phyloP scores from a whole-genome alignment of 2,797 vertebrate species.

The Sus cebifrons region DNA sequence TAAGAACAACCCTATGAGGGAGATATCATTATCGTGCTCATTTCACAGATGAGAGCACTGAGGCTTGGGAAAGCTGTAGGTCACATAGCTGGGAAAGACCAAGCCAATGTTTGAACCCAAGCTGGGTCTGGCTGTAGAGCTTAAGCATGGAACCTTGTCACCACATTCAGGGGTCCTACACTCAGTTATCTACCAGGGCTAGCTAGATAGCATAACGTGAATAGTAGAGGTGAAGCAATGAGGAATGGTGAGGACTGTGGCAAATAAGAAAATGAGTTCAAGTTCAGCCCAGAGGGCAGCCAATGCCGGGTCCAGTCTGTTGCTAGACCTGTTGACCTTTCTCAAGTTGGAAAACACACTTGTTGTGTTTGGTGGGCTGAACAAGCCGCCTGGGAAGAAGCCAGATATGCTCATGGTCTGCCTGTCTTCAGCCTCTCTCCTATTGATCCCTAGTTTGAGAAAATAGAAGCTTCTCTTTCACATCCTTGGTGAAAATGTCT shows the following conservation, averaged over 20 bases:
- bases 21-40: too few species aligned
- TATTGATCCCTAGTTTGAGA: neutral
- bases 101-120: neutral
- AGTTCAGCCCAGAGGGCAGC: neutral
- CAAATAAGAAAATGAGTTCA: neutral
- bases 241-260: neutral
- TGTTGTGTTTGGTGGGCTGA: neutral
- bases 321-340: neutral
- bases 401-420: neutral
- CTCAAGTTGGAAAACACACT: neutral
- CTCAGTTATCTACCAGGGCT: neutral
- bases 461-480: neutral
- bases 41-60: neutral
- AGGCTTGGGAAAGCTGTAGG: neutral
- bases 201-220: rapidly evolving
- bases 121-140: neutral
- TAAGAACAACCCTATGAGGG: neutral
- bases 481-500: neutral
- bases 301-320: rapidly evolving
- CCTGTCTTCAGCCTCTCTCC: neutral
- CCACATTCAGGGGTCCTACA: neutral
- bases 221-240: neutral
- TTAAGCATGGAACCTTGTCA: neutral
- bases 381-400: neutral
- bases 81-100: neutral